Percentiles rank a stretch among this genome's conserved stretches.
Conservation (phyloP, 1,140 invertebrate genomes). For the Diprion similis region DNA sequence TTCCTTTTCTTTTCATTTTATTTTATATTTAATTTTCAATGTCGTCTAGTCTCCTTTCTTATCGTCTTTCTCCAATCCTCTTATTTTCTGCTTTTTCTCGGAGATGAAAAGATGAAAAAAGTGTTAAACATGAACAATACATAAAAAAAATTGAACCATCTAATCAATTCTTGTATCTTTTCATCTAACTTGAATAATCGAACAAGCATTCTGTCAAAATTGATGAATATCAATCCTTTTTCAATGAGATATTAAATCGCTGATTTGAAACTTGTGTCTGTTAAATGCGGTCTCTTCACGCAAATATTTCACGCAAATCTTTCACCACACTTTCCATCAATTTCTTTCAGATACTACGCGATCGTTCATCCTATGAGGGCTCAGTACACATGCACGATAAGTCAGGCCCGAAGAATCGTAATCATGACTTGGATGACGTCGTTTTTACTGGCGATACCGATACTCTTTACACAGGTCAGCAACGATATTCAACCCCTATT, state of each 20-base stretch:
- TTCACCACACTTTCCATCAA: neutral
- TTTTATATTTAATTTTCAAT: neutral
- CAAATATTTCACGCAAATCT: no score
- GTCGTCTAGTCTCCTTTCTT: neutral
- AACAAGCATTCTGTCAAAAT: neutral
- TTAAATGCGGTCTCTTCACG: no score
- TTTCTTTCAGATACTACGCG: conserved; percentile 73
- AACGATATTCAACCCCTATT: neutral
- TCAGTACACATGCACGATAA: conserved; percentile 75
- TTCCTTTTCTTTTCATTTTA: neutral
- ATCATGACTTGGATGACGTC: conserved; percentile 70
- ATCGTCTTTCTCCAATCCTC: neutral
- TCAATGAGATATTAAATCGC: no score
- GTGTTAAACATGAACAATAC: no score
- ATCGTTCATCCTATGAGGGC: conserved; percentile 80
- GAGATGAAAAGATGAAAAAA: no score
- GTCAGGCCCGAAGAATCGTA: conserved; percentile 72
- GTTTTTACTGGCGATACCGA: conserved; percentile 67
- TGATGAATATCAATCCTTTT: neutral
- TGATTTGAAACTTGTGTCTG: no score
- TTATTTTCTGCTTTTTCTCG: neutral
- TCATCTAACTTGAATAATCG: no score
- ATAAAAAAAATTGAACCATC: no score
- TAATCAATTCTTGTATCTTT: no score
- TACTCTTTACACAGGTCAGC: conserved; percentile 66